Conservation (phyloP, 1,140 invertebrate species). For the Diachasmimorpha longicaudata region DNA sequence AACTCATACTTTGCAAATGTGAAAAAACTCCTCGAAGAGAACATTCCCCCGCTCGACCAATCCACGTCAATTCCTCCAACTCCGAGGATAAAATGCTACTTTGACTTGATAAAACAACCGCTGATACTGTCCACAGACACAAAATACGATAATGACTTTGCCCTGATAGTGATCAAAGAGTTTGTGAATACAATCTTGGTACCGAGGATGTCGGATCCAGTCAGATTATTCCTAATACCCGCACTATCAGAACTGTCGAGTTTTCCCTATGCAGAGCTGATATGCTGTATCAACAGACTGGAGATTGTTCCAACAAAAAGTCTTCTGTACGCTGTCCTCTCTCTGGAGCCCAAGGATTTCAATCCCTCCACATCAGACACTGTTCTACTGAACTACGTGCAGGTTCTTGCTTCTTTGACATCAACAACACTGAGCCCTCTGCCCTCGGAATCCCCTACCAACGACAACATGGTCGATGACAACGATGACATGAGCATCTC, state of each 20-base stretch:
- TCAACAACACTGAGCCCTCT: slow-evolving; percentile 28
- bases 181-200: slow-evolving; percentile 51
- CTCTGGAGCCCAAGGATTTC: slow-evolving; percentile 70
- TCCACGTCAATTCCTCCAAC: slow-evolving; percentile 74
- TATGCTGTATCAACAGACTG: slow-evolving; percentile 58
- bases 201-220: slow-evolving; percentile 55
- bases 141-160: slow-evolving; percentile 52
- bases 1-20: slow-evolving; percentile 76
- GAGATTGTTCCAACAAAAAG: slow-evolving; percentile 51
- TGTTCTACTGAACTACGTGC: slow-evolving; percentile 50
- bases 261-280: slow-evolving; percentile 62
- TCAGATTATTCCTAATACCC: slow-evolving; percentile 61
- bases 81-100: slow-evolving; percentile 74
- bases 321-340: slow-evolving; percentile 70
- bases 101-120: slow-evolving; percentile 79
- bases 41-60: slow-evolving; percentile 75
- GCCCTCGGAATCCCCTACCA: slow-evolving; percentile 15
- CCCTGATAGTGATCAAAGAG: slow-evolving; percentile 42
- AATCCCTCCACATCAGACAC: slow-evolving; percentile 50
- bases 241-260: slow-evolving; percentile 57
- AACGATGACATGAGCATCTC: slow-evolving; percentile 48
- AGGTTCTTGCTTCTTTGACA: slow-evolving; percentile 56
- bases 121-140: slow-evolving; percentile 61
- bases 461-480: slow-evolving; percentile 25
- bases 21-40: slow-evolving; percentile 72